Base-by-base conservation (phyloP, 2,113 vertebrate species). In the Psilopsiagon aymara region DNA sequence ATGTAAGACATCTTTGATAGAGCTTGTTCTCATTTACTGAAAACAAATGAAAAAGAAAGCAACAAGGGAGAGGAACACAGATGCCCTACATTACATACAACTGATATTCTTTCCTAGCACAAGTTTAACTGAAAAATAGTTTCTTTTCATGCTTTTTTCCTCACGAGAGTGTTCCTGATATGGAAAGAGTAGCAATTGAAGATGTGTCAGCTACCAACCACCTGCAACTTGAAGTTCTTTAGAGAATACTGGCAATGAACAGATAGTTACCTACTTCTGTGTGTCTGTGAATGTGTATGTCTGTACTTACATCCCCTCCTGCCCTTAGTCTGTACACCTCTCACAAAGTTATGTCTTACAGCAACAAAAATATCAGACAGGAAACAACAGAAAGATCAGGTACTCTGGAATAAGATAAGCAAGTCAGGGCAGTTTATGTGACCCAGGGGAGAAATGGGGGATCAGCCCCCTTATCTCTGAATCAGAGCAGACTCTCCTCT, bases 11-110 rank as follows among this genome's bases (percentile, higher is more conserved):
- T 39, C 60, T 91, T 95, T 95, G 94, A 95, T 78, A 90, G 29
- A 79, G 25, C 59, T 94, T 90, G 69, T 96, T 97, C 86, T 82
- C 66, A 86, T 94, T 95, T 95, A 82, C 62, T 67, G 82, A 91
- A 93, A 92, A 92, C 41, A 94, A 96, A 95, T 62, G 91, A 91
- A 94, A 95, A 49, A 77, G 25, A 44, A 68, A 95, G 64, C 17
- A 68, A 78, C 1, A 0, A 90, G 78, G 62, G 71, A 77, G 28
- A 88, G 29, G 68, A 82, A 88, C 37, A 80, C 66, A 96, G 62
- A 86, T 92, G 25, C 10, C 41, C 35, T 86, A 80, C 51, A 43
- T 88, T 73, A 46, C 49, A 77, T 18, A 53, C 44, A 84, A 88
- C 47, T 63, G 44, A 60, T 90, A 86, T 28, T 73, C 64, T 89